These are phyloP conservation scores for Zapus hudsonius DNA, from an alignment of 2,113 vertebrate genomes.

Conservation along the genomic window DNA sequence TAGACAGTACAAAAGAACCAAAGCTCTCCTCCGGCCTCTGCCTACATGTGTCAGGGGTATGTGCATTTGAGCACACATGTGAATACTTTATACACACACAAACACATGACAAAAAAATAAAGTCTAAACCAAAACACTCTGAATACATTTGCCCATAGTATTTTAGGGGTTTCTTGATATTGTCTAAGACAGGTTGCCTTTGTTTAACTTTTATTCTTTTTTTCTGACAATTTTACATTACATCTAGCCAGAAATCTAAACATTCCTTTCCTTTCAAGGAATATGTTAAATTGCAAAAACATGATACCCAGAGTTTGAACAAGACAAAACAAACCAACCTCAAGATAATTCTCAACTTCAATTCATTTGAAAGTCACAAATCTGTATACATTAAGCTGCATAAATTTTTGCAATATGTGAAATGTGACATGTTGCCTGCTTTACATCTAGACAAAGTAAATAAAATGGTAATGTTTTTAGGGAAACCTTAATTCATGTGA, in stretches of 20 bases:
- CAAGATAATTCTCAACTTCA: constrained; percentile 66
- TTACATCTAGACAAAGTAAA: constrained; percentile 76
- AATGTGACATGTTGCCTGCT: constrained; percentile 63
- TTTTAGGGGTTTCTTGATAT: constrained; percentile 41
- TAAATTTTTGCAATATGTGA: constrained; percentile 53
- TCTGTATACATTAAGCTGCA: constrained; percentile 40
- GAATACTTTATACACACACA: too few relatives aligned
- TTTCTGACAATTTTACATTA: constrained; percentile 59
- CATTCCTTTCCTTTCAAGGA: constrained; percentile 66
- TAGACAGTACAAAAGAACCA: too few relatives aligned
- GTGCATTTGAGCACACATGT: too few relatives aligned
- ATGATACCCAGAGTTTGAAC: constrained; percentile 53
- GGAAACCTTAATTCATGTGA: constrained; percentile 34
- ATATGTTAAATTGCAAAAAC: constrained; percentile 65
- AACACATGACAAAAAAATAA: too few relatives aligned
- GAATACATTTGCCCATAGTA: constrained; percentile 2
- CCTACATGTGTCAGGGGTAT: too few relatives aligned
- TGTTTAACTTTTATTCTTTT: constrained; percentile 60
- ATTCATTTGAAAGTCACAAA: constrained; percentile 60
- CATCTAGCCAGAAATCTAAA: constrained; percentile 57
- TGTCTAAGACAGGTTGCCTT: constrained; percentile 41
- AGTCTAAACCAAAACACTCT: too few relatives aligned
- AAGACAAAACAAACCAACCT: constrained; percentile 72
- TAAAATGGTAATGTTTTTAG: constrained; percentile 50
- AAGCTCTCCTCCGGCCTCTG: too few relatives aligned